These are phyloP conservation scores for Pampusana beccarii DNA, from an alignment of 2,113 vertebrate genomes.

Conservation along the genomic window DNA sequence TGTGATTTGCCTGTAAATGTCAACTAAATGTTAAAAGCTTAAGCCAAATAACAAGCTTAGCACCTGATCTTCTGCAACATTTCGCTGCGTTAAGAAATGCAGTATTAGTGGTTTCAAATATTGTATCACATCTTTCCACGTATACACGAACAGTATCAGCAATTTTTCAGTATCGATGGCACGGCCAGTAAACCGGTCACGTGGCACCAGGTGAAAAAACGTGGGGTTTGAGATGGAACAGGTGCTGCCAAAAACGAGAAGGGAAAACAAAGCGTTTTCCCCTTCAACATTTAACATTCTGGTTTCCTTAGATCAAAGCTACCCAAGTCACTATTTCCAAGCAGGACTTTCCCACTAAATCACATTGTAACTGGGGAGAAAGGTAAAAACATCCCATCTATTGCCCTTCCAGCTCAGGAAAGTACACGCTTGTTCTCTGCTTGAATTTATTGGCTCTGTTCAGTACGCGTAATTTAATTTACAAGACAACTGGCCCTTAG, in stretches of 20 bases:
- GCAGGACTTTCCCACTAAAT: not conserved
- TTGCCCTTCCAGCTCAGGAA: not conserved
- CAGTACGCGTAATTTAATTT: too few relatives aligned
- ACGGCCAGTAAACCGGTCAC: not conserved
- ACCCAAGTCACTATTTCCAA: not conserved
- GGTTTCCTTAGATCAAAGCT: not conserved
- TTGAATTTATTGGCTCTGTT: too few relatives aligned
- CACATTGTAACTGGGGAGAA: not conserved
- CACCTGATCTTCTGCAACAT: not conserved
- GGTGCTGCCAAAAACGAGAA: not conserved
- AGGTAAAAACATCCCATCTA: not conserved
- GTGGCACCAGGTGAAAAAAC: not conserved
- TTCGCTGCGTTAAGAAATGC: not conserved
- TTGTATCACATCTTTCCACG: not conserved
- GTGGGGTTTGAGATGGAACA: not conserved
- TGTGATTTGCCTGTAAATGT: not conserved
- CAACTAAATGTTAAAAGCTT: slow-evolving; percentile 16
- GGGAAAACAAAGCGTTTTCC: not conserved
- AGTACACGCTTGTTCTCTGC: too few relatives aligned
- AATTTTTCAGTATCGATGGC: not conserved
- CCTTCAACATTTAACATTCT: not conserved
- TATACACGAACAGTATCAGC: fast-evolving
- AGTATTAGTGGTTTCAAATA: not conserved
- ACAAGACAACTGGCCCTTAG: too few relatives aligned
- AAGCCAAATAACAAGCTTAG: not conserved